Percentiles rank a stretch among this genome's conserved stretches.
phyloP scores from a whole-genome alignment of 2,888 invertebrate species.

The Bembecia ichneumoniformis region DNA sequence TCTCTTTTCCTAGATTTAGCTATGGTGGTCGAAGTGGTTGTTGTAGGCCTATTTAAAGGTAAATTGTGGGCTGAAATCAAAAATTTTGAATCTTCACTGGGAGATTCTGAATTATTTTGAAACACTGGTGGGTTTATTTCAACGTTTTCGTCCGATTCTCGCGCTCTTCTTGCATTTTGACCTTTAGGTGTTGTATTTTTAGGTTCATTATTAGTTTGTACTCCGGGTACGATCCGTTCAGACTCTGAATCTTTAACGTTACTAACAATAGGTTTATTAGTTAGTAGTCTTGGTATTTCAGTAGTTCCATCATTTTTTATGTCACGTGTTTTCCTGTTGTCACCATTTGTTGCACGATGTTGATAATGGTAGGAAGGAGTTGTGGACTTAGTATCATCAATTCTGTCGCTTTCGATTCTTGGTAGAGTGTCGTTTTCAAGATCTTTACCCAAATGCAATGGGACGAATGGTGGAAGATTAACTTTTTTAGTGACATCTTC shows the following conservation, averaged over 20 bases:
- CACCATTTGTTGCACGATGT: no score
- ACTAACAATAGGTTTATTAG: neutral
- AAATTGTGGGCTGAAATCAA: neutral
- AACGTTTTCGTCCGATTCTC: neutral
- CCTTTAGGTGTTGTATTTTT: slow-evolving; percentile 2
- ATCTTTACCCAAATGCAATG: neutral
- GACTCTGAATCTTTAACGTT: neutral
- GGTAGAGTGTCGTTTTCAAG: neutral
- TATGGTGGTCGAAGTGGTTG: neutral
- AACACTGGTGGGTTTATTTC: neutral
- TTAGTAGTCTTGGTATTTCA: neutral
- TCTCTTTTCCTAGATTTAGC: neutral
- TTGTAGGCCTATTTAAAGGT: neutral
- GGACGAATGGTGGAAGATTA: neutral
- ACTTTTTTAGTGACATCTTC: neutral
- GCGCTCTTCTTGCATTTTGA: neutral
- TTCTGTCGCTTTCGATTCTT: no score
- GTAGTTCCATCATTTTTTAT: neutral
- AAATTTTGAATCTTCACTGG: neutral
- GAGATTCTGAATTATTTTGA: neutral
- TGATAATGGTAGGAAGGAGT: no score
- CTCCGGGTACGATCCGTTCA: neutral
- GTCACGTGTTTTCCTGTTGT: neutral
- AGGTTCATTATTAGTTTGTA: neutral
- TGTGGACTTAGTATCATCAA: no score